Evolutionary conservation across 1,140 invertebrate species (phyloP).

Genomic region (Radopholus similis): DNA sequence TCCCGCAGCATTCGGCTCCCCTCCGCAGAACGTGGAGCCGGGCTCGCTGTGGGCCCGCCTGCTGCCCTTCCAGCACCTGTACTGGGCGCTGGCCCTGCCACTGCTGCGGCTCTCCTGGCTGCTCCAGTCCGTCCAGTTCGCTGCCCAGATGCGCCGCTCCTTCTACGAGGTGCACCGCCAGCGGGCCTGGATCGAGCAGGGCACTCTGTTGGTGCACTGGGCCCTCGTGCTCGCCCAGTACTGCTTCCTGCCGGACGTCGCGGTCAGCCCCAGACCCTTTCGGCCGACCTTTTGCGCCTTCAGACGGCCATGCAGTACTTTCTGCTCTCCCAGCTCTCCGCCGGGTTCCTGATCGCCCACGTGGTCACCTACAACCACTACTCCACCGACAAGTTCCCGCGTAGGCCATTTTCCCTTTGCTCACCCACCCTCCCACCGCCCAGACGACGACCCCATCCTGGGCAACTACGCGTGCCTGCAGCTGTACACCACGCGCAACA

Average conservation of each 20-base stretch:
- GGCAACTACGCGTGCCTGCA: conserved; percentile 58
- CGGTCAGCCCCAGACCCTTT: conserved; percentile 27
- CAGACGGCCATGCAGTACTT: conserved; percentile 43
- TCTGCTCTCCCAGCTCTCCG: conserved; percentile 50
- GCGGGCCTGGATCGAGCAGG: conserved; percentile 43
- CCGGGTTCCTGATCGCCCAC: conserved; percentile 55
- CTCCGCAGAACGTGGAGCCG: conserved; percentile 34
- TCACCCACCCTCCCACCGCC: neutral
- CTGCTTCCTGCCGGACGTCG: conserved; percentile 50
- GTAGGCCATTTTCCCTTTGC: conserved; percentile 25
- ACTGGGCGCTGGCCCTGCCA: conserved; percentile 53
- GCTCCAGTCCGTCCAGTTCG: conserved; percentile 53
- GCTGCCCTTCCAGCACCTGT: conserved; percentile 57
- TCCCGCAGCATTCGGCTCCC: neutral
- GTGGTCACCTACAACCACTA: conserved; percentile 60
- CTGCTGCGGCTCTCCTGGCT: conserved; percentile 58
- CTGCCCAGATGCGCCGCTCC: conserved; percentile 43
- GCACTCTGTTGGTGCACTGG: conserved; percentile 49
- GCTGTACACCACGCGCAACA: conserved; percentile 60
- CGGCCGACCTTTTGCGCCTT: neutral
- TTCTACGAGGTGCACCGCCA: conserved; percentile 49
- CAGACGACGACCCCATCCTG: conserved; percentile 56
- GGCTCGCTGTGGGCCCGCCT: conserved; percentile 39
- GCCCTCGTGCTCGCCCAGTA: conserved; percentile 46
- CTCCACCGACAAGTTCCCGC: conserved; percentile 56